phyloP scores from a whole-genome alignment of 2,113 vertebrate species.

The Oenanthe oenanthe region DNA sequence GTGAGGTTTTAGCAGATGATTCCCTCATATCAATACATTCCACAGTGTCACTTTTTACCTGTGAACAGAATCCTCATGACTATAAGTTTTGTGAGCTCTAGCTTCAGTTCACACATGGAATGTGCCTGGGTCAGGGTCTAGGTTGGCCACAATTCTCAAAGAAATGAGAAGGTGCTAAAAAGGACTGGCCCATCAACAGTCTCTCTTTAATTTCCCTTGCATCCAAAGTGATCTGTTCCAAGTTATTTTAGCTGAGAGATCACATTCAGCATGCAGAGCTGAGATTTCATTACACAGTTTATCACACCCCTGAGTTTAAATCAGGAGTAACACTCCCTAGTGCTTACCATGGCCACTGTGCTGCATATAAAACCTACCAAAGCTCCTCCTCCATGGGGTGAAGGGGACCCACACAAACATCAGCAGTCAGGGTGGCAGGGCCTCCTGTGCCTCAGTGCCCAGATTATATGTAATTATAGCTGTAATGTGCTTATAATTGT shows the following conservation, averaged over 20 bases:
- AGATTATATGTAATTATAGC: background rate
- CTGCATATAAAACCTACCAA: background rate
- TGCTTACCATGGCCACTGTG: background rate
- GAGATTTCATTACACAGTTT: constrained; percentile 20
- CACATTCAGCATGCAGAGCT: background rate
- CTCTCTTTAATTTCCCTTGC: background rate
- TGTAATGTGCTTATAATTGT: background rate
- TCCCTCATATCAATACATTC: background rate
- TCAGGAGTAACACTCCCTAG: background rate
- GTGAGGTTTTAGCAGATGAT: background rate
- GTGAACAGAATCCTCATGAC: background rate
- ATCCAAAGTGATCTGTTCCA: background rate
- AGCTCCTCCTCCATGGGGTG: background rate
- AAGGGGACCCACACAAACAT: background rate
- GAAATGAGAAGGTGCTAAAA: background rate
- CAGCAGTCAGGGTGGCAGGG: background rate
- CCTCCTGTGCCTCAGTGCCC: background rate
- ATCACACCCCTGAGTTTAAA: constrained; percentile 54
- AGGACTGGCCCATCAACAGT: background rate
- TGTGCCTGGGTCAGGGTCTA: background rate
- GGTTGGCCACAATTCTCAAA: background rate
- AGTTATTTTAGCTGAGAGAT: background rate
- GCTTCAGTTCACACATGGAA: background rate
- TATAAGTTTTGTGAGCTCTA: background rate
- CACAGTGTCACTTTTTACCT: background rate